These are phyloP conservation scores for Battus philenor DNA, from an alignment of 1,140 invertebrate species.

Conservation along the genomic window DNA sequence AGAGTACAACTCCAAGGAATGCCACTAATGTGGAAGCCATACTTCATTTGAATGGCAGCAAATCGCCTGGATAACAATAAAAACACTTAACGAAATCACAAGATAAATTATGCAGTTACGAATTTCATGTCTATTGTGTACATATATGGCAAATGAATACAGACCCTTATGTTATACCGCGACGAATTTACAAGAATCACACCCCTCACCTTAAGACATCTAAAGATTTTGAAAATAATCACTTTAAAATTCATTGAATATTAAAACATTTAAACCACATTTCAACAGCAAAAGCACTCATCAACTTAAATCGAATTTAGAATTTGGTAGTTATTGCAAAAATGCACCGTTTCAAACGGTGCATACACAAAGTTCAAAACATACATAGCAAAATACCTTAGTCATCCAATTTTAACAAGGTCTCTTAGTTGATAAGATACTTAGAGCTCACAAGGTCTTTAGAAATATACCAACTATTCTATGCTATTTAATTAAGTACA, in stretches of 20 bases:
- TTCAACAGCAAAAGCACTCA: not conserved
- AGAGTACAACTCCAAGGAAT: too few relatives aligned
- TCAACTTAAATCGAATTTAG: slow-evolving; percentile 1
- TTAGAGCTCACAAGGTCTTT: slow-evolving; percentile 5
- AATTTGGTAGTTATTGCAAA: slow-evolving; percentile 11
- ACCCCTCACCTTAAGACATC: too few relatives aligned
- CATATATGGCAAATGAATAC: too few relatives aligned
- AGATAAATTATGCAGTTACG: too few relatives aligned
- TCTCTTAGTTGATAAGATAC: slow-evolving; percentile 3
- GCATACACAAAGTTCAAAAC: slow-evolving; percentile 13
- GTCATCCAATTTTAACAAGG: slow-evolving; percentile 8
- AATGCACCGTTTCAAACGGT: slow-evolving; percentile 16
- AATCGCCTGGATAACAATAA: too few relatives aligned
- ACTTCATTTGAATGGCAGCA: too few relatives aligned
- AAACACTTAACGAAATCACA: too few relatives aligned
- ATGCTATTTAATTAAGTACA: slow-evolving; percentile 11
- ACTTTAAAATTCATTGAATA: slow-evolving; percentile 1
- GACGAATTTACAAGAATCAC: too few relatives aligned
- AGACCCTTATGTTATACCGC: too few relatives aligned
- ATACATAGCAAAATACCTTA: slow-evolving; percentile 19
- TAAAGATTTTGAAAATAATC: slow-evolving; percentile 25
- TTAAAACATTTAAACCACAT: slow-evolving; percentile 5
- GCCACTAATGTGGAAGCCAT: too few relatives aligned
- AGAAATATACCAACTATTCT: not conserved
- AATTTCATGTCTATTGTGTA: too few relatives aligned